Conservation (phyloP, 2,888 invertebrate species). For the Eretmocerus hayati region DNA sequence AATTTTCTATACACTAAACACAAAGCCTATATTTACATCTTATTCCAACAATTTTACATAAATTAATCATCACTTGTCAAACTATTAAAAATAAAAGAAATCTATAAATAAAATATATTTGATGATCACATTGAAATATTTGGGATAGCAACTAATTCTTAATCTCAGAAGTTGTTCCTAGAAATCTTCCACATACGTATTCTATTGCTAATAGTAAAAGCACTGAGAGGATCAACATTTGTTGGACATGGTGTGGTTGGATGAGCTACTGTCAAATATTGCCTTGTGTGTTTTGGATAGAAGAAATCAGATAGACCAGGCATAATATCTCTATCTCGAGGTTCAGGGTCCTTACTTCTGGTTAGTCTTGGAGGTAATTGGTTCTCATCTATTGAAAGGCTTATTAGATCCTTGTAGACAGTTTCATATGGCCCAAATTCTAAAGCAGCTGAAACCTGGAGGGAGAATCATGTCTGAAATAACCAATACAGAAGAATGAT, state of each 20-base stretch:
- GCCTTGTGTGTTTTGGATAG: constrained; percentile 29
- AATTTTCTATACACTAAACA: too few relatives aligned
- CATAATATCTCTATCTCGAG: constrained; percentile 32
- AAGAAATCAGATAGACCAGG: constrained; percentile 38
- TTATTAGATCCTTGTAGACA: constrained; percentile 37
- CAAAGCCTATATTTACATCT: too few relatives aligned
- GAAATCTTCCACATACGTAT: constrained; percentile 34
- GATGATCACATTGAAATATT: too few relatives aligned
- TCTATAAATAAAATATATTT: too few relatives aligned
- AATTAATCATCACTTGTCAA: not conserved
- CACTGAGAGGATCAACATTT: constrained; percentile 29
- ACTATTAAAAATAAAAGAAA: not conserved
- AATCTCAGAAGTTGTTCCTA: not conserved
- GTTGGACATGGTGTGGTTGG: constrained; percentile 27
- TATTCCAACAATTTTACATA: not conserved
- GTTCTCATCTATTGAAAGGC: constrained; percentile 35
- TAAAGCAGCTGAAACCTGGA: constrained; percentile 34
- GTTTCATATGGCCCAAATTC: constrained; percentile 36
- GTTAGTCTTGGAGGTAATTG: constrained; percentile 33
- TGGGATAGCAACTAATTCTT: too few relatives aligned
- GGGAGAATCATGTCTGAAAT: constrained; percentile 7
- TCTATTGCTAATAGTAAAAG: constrained; percentile 36
- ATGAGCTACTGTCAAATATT: constrained; percentile 29
- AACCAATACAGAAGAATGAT: constrained; percentile 2
- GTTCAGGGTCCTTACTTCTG: constrained; percentile 39